Evolutionary conservation across 2,797 vertebrate genomes (phyloP), one percentile per base, ranked within the genome.

Genomic region (Momotus momota): DNA sequence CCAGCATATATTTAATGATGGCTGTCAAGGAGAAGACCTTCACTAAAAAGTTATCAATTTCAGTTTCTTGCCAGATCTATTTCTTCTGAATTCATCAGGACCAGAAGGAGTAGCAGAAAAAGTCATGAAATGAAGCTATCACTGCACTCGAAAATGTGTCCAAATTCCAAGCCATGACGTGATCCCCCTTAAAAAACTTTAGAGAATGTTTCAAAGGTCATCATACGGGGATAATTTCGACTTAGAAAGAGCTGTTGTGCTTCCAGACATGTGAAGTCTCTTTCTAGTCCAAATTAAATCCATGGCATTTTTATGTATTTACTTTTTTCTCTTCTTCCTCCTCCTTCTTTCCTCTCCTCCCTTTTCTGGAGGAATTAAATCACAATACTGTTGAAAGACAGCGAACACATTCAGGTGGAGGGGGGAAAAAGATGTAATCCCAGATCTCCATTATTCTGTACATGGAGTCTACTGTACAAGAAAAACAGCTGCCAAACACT

Each of bases 401-500:
- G 87, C 88, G 55, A 97, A 91, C 46, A 62, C 88, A 91, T 94
- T 93, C 35, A 52, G 75, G 72, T 89, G 83, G 69, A 80, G 73
- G 33, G 33, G 25, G 22, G 15, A 10, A 21, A 88, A 96, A 91
- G 71, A 78, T 73, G 69, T 41, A 94, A 89, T 77, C 41, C 73
- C 69, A 58, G 9, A 60, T 73, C 61, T 81, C 61, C 46, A 41
- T 78, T 70, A 92, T 57, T 81, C 85, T 85, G 71, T 66, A 89
- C 77, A 57, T 78, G 62, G 58, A 95, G 71, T 70, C 60, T 38
- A 57, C 46, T 55, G 52, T 58, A 61, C 78, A 90, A 91, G 73
- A 93, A 94, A 81, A 96, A 72, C 38, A 94, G 88, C 93, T 96
- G 93, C 49, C 67, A 71, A 86, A 75, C 38, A n/a, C 57, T 57